phyloP scores from a whole-genome alignment of 2,888 invertebrate genomes.

The Amiota minor region DNA sequence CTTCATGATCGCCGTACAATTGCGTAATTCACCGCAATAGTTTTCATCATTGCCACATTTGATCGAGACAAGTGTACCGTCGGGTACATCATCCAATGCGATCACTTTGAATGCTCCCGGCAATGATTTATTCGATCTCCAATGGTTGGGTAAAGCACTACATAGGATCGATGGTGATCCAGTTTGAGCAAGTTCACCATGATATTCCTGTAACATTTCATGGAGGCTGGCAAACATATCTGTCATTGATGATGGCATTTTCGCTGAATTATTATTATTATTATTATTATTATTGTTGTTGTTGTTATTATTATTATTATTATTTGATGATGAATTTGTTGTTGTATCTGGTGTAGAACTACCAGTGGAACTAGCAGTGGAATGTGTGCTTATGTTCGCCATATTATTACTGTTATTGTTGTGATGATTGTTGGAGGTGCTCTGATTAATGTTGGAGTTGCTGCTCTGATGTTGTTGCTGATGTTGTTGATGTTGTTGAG shows the following conservation, averaged over 20 bases:
- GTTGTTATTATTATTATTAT: slow-evolving; percentile 23
- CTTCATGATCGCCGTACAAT: slow-evolving; percentile 95
- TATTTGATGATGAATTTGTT: slow-evolving; percentile 37
- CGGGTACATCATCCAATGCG: slow-evolving; percentile 91
- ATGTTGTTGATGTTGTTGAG: slow-evolving; percentile 39
- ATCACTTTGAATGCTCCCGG: slow-evolving; percentile 97
- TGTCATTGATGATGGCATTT: slow-evolving; percentile 79
- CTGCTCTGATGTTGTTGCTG: slow-evolving; percentile 33
- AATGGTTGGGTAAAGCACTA: slow-evolving; percentile 93
- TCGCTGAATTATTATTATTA: slow-evolving; percentile 68
- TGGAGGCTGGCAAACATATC: slow-evolving; percentile 84
- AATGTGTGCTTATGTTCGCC: slow-evolving; percentile 40
- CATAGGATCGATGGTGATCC: slow-evolving; percentile 97
- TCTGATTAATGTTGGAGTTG: not conserved
- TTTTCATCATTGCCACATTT: slow-evolving; percentile 99
- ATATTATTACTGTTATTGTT: slow-evolving; percentile 8
- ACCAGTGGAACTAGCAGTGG: slow-evolving; percentile 50
- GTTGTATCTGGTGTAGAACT: slow-evolving; percentile 17
- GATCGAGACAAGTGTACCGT: slow-evolving; percentile 94
- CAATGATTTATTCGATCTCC: slow-evolving; percentile 97
- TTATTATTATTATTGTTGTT: slow-evolving; percentile 46
- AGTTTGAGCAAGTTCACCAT: slow-evolving; percentile 94
- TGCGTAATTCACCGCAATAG: slow-evolving; percentile 94
- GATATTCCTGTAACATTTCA: slow-evolving; percentile 88
- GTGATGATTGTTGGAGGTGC: not conserved